These are phyloP conservation scores for Tortrix viridana DNA, from an alignment of 2,888 invertebrate species.

Conservation along the genomic window DNA sequence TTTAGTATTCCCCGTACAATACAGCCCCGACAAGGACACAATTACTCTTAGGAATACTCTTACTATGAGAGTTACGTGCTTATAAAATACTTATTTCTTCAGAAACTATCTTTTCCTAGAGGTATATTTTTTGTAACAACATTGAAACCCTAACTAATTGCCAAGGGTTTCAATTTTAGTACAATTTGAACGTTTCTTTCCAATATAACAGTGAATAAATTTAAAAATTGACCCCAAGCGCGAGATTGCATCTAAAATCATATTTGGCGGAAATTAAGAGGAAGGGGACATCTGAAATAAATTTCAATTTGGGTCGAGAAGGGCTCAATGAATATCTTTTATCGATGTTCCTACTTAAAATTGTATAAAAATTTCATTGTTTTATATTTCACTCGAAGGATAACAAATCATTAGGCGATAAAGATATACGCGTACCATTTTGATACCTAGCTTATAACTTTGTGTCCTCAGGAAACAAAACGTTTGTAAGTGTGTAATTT, in stretches of 20 bases:
- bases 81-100: constrained; percentile 9
- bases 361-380: constrained; percentile 35
- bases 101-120: constrained; percentile 10
- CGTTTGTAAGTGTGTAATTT: background rate
- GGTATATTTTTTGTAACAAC: too few relatives aligned
- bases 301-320: constrained; percentile 74
- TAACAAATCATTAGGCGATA: background rate
- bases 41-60: constrained; percentile 31
- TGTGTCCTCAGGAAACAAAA: background rate
- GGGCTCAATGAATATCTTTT: constrained; percentile 52
- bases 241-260: constrained; percentile 77
- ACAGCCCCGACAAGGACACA: constrained; percentile 35
- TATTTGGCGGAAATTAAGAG: constrained; percentile 79
- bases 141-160: background rate
- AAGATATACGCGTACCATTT: too few relatives aligned
- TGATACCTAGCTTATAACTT: background rate
- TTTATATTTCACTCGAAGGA: constrained; percentile 25
- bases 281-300: constrained; percentile 71
- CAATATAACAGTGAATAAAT: constrained; percentile 43
- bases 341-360: constrained; percentile 30
- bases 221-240: constrained; percentile 65
- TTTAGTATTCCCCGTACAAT: constrained; percentile 38
- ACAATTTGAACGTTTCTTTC: constrained; percentile 8
- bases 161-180: background rate
- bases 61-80: constrained; percentile 19